A percentile compares a stretch with the other conserved stretches of the same genome.
Conservation (phyloP, 1,140 invertebrate species). For the Anastrepha ludens region DNA sequence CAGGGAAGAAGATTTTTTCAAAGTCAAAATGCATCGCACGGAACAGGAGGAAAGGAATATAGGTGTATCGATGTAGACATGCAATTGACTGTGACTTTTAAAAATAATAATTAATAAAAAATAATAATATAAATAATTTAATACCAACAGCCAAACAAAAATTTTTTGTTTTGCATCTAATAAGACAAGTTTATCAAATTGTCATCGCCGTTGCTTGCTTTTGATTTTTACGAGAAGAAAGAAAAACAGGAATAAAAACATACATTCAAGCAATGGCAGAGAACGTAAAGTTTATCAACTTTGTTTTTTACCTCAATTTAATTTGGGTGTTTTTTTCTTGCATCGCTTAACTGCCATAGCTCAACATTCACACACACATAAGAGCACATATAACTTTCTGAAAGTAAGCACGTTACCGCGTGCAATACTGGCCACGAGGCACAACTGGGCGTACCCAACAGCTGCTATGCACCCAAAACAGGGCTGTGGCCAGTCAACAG, state of each 20-base stretch:
- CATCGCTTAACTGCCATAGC: too few relatives aligned
- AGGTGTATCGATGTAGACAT: too few relatives aligned
- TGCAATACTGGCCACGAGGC: neutral
- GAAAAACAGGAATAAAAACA: neutral
- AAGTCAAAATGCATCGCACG: too few relatives aligned
- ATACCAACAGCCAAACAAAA: too few relatives aligned
- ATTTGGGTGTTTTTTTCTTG: neutral
- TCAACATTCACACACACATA: neutral
- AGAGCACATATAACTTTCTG: neutral
- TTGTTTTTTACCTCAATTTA: neutral
- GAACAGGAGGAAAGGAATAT: too few relatives aligned
- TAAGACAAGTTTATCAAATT: neutral
- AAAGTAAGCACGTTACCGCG: neutral
- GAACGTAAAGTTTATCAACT: too few relatives aligned
- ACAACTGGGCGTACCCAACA: neutral
- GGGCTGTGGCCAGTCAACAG: conserved; percentile 3
- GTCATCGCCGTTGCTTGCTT: neutral
- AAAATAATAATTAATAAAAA: too few relatives aligned
- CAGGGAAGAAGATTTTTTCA: too few relatives aligned
- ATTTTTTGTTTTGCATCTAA: neutral
- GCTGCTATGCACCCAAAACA: neutral
- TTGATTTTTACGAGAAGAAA: neutral
- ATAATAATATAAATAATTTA: too few relatives aligned
- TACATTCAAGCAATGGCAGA: neutral
- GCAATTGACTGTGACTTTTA: too few relatives aligned